Evolutionary conservation across 2,888 invertebrate genomes (phyloP), one percentile per base, ranked within the genome.

Genomic region (Autographa pulchrina): DNA sequence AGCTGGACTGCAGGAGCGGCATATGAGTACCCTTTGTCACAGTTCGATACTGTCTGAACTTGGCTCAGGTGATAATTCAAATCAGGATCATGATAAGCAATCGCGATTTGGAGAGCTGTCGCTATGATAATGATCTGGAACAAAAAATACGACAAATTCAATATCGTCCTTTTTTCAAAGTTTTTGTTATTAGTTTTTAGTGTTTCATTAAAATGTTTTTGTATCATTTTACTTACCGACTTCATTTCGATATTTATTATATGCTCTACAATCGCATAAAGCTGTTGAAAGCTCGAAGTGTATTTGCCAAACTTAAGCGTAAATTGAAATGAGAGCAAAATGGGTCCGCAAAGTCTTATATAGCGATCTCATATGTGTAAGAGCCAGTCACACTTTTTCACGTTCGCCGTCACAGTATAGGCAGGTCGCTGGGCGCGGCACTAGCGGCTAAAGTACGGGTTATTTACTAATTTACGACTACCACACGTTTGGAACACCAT

Each of bases 281-380:
- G 83, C 73, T 78, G 71, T 83, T 68, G 82, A 85, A 88, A 86
- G 85, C 83, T 87, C 85, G 75, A 89, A 89, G 90, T 91, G 95
- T 94, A 92, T 94, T 92, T 92, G 92, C 92, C 92, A 93, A 95
- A 94, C 87, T 92, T 91, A 88, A 91, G 91, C 93, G 93, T 90
- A 90, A 91, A 92, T 93, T 90, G 93, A 96, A 96, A 96, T 96
- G 95, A 96, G 95, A 95, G 95, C 95, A 95, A 93, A 92, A 84
- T 92, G 89, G 87, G 92, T 87, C 89, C 86, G 94, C 92, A 89
- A 94, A 93, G 89, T 89, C 94, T 96, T 96, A 95, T 96, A 96
- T 96, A 95, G 92, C 90, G 88, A 92, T 90, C 91, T 93, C 95
- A 95, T 94, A 93, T 95, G 95, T 95, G 96, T 95, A 95, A 94